Evolutionary conservation across 2,888 invertebrate genomes (phyloP).

Genomic region (Melangyna quadrimaculata): DNA sequence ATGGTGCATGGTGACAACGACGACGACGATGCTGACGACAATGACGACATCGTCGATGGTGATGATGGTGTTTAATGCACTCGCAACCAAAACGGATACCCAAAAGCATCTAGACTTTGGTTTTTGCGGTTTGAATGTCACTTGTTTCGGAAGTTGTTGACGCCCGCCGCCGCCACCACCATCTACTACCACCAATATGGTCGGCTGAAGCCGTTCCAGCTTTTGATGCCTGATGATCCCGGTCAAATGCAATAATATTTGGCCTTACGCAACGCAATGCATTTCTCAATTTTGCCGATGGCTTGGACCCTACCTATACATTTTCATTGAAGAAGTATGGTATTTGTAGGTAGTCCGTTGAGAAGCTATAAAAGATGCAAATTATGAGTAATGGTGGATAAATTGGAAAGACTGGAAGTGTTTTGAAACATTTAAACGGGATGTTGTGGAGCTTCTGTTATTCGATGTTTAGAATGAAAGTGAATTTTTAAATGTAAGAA

Average conservation of each 20-base stretch:
- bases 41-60: slow-evolving; percentile 29
- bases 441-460: background rate
- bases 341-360: background rate
- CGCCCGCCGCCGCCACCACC: background rate
- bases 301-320: too few relatives aligned
- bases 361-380: background rate
- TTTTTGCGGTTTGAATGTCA: slow-evolving; percentile 70
- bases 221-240: background rate
- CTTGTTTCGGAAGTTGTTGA: slow-evolving; percentile 60
- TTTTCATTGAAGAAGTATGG: background rate
- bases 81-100: slow-evolving; percentile 70
- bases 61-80: slow-evolving; percentile 72
- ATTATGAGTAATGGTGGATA: slow-evolving; percentile 21
- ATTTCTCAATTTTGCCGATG: slow-evolving; percentile 53
- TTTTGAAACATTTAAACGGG: background rate
- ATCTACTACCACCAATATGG: too few relatives aligned
- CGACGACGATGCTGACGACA: background rate
- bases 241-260: slow-evolving; percentile 62
- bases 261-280: slow-evolving; percentile 27
- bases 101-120: slow-evolving; percentile 70
- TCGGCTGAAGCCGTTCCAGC: background rate
- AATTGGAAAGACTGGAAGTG: background rate
- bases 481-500: background rate
- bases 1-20: slow-evolving; percentile 19
- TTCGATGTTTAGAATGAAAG: background rate